A percentile compares a stretch with the other conserved stretches of the same genome.
phyloP scores from a whole-genome alignment of 2,888 invertebrate species.

The Coelogynopora nodosa region DNA sequence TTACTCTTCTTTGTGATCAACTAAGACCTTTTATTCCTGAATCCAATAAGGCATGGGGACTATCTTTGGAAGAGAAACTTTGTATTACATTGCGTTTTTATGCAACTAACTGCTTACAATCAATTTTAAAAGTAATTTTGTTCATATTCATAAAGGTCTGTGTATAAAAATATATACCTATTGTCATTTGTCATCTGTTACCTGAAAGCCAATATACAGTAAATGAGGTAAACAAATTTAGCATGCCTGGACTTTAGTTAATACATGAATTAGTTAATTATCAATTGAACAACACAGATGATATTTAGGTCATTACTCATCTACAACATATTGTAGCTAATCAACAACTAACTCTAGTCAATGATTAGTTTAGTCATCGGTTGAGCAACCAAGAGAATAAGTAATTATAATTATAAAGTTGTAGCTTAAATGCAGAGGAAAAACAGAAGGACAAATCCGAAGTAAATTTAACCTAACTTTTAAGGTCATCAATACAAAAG shows the following conservation, averaged over 20 bases:
- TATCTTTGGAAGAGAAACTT: constrained; percentile 15
- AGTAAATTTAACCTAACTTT: too few species aligned
- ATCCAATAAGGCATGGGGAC: neutral
- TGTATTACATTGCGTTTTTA: constrained; percentile 14
- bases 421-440: neutral
- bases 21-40: neutral
- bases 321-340: neutral
- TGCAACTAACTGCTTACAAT: neutral
- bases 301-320: neutral
- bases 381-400: neutral
- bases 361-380: neutral
- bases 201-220: neutral
- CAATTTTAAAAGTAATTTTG: neutral
- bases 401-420: neutral
- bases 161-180: neutral
- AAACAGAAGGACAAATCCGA: too few species aligned
- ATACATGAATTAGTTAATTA: neutral
- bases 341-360: neutral
- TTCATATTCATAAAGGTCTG: neutral
- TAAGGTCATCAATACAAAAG: too few species aligned
- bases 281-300: neutral
- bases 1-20: neutral
- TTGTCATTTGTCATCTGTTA: neutral
- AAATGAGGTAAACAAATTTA: neutral
- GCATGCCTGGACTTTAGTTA: neutral